Evolutionary conservation across 1,140 invertebrate genomes (phyloP).

Genomic region (Zaprionus nigranus): DNA sequence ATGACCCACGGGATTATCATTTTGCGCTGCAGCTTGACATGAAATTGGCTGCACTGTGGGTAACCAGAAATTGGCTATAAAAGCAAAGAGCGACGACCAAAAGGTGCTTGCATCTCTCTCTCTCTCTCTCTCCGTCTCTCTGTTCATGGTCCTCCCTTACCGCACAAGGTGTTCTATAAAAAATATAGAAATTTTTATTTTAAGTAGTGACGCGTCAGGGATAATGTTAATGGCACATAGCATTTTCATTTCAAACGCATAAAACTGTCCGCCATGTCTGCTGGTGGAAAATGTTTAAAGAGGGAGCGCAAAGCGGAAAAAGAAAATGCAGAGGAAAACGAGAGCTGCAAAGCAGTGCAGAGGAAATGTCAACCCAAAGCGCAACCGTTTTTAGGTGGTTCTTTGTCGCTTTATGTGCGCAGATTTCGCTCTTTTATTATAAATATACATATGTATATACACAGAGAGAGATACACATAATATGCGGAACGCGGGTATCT

Average conservation of each 20-base stretch:
- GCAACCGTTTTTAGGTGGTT: constrained; percentile 13
- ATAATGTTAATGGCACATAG: constrained; percentile 83
- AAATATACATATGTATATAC: constrained; percentile 30
- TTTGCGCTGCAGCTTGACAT: constrained; percentile 79
- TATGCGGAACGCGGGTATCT: constrained; percentile 55
- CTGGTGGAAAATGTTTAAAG: constrained; percentile 58
- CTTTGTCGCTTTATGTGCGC: constrained; percentile 70
- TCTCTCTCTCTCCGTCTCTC: too few relatives aligned
- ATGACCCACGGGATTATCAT: constrained; percentile 79
- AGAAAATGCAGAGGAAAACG: constrained; percentile 1
- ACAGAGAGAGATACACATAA: constrained; percentile 49
- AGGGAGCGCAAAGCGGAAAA: constrained; percentile 25
- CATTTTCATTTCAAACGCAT: constrained; percentile 82
- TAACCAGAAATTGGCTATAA: constrained; percentile 83
- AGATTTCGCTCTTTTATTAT: constrained; percentile 59
- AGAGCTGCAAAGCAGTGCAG: constrained; percentile 31
- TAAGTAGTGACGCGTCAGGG: constrained; percentile 82
- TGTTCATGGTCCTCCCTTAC: constrained; percentile 2
- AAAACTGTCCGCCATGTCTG: constrained; percentile 66
- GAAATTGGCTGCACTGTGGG: constrained; percentile 82
- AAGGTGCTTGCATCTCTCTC: constrained; percentile 55
- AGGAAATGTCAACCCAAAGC: constrained; percentile 45
- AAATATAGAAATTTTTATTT: constrained; percentile 83
- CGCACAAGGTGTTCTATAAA: constrained; percentile 57
- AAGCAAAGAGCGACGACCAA: constrained; percentile 72